phyloP scores from a whole-genome alignment of 1,140 invertebrate species.

The Drosophila kikkawai region DNA sequence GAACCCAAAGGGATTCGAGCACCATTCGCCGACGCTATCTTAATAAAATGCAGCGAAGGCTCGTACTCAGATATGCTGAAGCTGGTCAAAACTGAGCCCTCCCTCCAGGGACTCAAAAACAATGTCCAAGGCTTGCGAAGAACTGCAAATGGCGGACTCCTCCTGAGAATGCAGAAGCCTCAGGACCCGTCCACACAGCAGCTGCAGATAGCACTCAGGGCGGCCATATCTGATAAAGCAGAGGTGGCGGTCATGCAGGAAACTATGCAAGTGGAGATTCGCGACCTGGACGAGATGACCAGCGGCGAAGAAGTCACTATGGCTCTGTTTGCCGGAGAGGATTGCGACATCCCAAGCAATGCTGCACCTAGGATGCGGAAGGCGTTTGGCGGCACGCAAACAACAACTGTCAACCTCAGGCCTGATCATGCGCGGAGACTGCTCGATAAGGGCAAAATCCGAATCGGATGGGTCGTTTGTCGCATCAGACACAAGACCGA shows the following conservation, averaged over 20 bases:
- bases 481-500: background rate
- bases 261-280: background rate
- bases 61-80: too few species aligned
- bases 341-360: background rate
- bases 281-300: background rate
- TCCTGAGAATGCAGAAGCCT: too few species aligned
- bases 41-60: too few species aligned
- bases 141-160: too few species aligned
- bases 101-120: too few species aligned
- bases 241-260: background rate
- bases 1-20: too few species aligned
- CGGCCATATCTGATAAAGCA: background rate
- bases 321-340: background rate
- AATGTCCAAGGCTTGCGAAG: too few species aligned
- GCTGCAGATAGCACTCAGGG: background rate
- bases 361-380: background rate
- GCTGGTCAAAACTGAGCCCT: too few species aligned
- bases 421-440: too few species aligned
- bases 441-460: background rate
- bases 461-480: background rate
- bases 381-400: background rate
- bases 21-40: too few species aligned
- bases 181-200: too few species aligned
- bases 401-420: too few species aligned
- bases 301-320: background rate